Conservation (phyloP, 2,888 invertebrate species). For the Synergus laeviventris region DNA sequence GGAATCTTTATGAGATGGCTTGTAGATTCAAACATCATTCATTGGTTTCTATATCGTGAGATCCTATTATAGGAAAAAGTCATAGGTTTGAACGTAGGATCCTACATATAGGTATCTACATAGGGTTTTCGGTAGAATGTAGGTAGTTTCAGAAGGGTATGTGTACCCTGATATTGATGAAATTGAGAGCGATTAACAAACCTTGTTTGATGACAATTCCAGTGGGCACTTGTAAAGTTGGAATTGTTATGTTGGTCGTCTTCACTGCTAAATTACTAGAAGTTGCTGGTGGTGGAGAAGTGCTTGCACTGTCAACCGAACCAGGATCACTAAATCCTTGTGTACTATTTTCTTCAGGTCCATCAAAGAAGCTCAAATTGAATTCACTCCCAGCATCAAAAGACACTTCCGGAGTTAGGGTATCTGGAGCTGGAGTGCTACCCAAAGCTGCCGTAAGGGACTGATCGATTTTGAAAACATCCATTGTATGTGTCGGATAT, state of each 20-base stretch:
- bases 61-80: too few species aligned
- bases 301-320: conserved; percentile 79
- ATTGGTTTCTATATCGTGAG: too few species aligned
- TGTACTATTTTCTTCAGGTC: conserved; percentile 82
- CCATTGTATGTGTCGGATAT: conserved; percentile 77
- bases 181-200: conserved; percentile 58
- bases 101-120: too few species aligned
- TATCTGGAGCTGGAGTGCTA: conserved; percentile 80
- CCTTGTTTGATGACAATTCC: conserved; percentile 75
- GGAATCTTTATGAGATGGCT: too few species aligned
- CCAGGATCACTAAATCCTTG: conserved; percentile 82
- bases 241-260: conserved; percentile 66
- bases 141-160: too few species aligned
- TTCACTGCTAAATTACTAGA: conserved; percentile 67
- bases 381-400: conserved; percentile 88
- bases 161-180: too few species aligned
- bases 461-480: conserved; percentile 85
- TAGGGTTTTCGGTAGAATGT: too few species aligned
- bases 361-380: conserved; percentile 88
- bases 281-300: conserved; percentile 71
- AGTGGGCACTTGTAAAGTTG: conserved; percentile 71
- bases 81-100: too few species aligned
- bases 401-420: conserved; percentile 81
- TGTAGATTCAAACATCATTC: too few species aligned
- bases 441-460: conserved; percentile 81